Evolutionary conservation across 2,113 vertebrate species (phyloP).

Genomic region (cat (Felis catus)): DNA sequence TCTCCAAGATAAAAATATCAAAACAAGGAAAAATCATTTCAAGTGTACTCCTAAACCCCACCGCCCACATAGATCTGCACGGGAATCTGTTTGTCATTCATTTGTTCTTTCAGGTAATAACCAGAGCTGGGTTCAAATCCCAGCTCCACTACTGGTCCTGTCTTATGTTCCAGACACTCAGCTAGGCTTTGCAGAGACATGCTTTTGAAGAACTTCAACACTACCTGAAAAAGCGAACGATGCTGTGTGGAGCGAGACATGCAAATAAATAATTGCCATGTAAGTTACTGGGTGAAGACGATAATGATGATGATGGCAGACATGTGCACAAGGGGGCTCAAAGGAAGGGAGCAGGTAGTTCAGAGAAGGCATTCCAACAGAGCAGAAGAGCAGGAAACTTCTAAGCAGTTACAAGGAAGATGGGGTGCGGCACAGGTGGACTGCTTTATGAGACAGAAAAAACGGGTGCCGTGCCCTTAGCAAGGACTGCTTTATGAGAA

Average conservation of each 20-base stretch:
- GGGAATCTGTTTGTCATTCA: background rate
- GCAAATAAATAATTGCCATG: background rate
- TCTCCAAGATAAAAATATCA: background rate
- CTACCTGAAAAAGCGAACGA: background rate
- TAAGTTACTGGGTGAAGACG: background rate
- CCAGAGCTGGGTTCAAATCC: background rate
- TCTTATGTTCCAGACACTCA: background rate
- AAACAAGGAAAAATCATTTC: background rate
- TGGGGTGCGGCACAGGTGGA: fast-evolving
- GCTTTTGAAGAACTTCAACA: background rate
- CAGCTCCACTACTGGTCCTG: background rate
- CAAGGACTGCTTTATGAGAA: background rate
- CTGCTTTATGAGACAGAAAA: background rate
- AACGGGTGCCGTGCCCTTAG: fast-evolving
- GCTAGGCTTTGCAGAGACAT: background rate
- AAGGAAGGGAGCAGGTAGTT: background rate
- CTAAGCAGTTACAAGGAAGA: background rate
- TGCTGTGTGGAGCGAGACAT: background rate
- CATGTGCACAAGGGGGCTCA: background rate
- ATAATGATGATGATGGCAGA: background rate
- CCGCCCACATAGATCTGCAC: background rate
- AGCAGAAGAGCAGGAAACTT: background rate
- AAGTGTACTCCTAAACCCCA: background rate
- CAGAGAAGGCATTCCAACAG: background rate
- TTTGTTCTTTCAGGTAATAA: background rate